Evolutionary conservation across 2,888 invertebrate genomes (phyloP).

Genomic region (Patella depressa): DNA sequence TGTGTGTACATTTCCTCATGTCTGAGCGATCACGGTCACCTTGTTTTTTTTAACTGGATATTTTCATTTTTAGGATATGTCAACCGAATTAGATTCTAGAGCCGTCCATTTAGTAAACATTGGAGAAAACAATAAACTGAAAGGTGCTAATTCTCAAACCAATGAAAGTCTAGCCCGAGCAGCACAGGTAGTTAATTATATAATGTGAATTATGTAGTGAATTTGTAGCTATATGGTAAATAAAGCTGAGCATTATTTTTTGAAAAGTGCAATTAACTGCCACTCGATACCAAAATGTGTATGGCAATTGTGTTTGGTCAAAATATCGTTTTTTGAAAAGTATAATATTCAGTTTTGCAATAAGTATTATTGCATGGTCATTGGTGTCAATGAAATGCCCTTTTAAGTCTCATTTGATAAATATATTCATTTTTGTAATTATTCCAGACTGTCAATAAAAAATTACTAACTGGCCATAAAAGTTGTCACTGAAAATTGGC

Average conservation of each 20-base stretch:
- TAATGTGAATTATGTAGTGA: too few relatives aligned
- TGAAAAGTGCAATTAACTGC: too few relatives aligned
- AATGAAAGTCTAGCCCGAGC: slow-evolving; percentile 57
- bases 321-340: too few relatives aligned
- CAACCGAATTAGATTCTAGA: slow-evolving; percentile 55
- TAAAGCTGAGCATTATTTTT: too few relatives aligned
- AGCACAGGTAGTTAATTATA: slow-evolving; percentile 49
- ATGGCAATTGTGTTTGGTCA: too few relatives aligned
- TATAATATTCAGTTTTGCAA: too few relatives aligned
- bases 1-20: slow-evolving; percentile 6
- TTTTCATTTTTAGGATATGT: slow-evolving; percentile 45
- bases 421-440: too few relatives aligned
- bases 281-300: too few relatives aligned
- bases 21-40: background rate
- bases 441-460: background rate
- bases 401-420: too few relatives aligned
- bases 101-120: slow-evolving; percentile 58
- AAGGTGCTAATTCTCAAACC: slow-evolving; percentile 37
- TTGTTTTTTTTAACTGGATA: background rate
- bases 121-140: slow-evolving; percentile 41
- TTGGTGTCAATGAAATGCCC: too few relatives aligned
- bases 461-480: background rate
- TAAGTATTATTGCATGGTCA: too few relatives aligned
- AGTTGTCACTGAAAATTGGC: background rate
- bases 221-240: too few relatives aligned